Base-by-base conservation (phyloP, 2,797 vertebrate species). In the Pogonophryne albipinna region DNA sequence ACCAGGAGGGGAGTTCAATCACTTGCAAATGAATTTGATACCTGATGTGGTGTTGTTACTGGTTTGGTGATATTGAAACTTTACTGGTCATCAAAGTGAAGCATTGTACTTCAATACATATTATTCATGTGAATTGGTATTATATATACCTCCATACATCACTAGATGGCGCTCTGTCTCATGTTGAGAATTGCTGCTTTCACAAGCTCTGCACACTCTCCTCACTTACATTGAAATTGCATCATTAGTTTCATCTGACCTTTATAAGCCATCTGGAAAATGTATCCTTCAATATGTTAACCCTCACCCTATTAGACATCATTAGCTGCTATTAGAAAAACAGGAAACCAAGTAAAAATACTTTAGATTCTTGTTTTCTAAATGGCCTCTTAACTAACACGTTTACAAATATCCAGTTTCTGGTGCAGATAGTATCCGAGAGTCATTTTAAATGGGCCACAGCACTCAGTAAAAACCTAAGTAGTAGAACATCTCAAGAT, bases 311-410 rank as follows among this genome's bases (percentile, higher is more conserved):
- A 38, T 47, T n/a, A 70, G 12, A 61, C 45, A 50, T 47, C 53
- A 81, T 74, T 69, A 83, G 51, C n/a, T 10, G 7, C 41, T 19
- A 71, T 74, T 53, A 57, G 45, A 42, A 62, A 56, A 66, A 27
- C 49, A 83, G 7, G 3, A 55, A 78, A 49, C 64, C 59, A 59
- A 66, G 50, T 41, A 38, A 71, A 66, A 62, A 27, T 11, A 60
- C 56, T 72, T 71, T 58, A 47, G 12, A 75, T 23, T 31, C 2
- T 27, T 0, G 66, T 49, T 19, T 53, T 62, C 60, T 38, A 79
- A 80, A 83, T 80, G 66, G 68, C 45, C 73, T 58, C 52, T 71
- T 45, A 79, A 78, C 63, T 7, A 11, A 66, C 41, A 56, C 66
- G 44, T 74, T 79, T 77, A 65, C 20, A 75, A 49, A 34, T 15